A percentile compares a stretch with the other conserved stretches of the same genome.
These are phyloP conservation scores for Hippopotamus amphibius DNA, from an alignment of 2,113 vertebrate genomes.

Conservation along the genomic window DNA sequence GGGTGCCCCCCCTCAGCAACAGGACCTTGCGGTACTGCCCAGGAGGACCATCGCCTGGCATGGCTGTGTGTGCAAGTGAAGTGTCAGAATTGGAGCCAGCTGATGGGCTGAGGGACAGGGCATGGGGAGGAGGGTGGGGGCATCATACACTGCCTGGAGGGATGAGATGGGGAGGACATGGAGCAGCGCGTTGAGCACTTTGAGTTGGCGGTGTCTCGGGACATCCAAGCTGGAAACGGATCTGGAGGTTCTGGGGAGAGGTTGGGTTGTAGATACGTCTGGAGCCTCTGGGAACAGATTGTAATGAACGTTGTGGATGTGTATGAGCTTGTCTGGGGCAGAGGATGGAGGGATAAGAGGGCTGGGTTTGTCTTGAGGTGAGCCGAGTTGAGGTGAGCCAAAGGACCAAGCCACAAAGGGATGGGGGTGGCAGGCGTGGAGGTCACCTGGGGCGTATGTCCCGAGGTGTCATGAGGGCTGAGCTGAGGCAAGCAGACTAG, in stretches of 20 bases:
- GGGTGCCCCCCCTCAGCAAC: neutral
- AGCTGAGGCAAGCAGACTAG: neutral
- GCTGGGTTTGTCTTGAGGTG: neutral
- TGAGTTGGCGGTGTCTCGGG: neutral
- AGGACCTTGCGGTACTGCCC: neutral
- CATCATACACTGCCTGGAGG: no score
- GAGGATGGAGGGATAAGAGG: neutral
- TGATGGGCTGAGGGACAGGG: neutral
- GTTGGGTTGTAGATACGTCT: neutral
- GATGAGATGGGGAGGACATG: neutral
- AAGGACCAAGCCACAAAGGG: neutral
- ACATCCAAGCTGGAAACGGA: neutral
- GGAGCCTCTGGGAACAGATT: neutral
- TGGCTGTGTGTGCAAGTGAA: neutral
- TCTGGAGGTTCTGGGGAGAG: neutral
- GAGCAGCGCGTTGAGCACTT: neutral
- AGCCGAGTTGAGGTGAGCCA: neutral
- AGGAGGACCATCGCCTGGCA: neutral
- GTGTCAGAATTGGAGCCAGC: neutral
- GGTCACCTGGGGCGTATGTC: neutral
- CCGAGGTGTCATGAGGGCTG: neutral
- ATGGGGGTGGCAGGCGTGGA: neutral
- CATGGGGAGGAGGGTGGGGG: accelerated
- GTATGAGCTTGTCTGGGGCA: neutral
- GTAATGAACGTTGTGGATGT: neutral